Evolutionary conservation across 2,797 vertebrate genomes (phyloP).

Genomic region (Staurois parvus): DNA sequence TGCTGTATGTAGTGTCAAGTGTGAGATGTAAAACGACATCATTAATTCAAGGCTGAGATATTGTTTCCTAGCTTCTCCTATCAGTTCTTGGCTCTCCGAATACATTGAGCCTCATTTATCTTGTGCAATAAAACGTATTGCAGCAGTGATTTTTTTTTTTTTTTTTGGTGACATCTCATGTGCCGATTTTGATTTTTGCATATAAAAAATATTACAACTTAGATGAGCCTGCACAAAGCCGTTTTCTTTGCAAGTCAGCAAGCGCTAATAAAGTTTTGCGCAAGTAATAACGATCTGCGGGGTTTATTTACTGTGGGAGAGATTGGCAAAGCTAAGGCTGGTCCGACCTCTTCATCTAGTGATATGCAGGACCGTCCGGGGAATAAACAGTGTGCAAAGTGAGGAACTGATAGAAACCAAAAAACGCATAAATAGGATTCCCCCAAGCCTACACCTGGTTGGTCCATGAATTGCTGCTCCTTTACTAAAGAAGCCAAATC

Average conservation of each 20-base stretch:
- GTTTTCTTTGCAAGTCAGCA: neutral
- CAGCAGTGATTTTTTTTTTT: neutral
- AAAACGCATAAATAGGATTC: neutral
- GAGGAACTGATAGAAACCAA: neutral
- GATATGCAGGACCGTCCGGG: neutral
- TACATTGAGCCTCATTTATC: neutral
- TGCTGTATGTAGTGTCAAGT: slow-evolving; percentile 5
- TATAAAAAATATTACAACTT: neutral
- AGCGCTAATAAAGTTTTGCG: neutral
- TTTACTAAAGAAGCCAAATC: neutral
- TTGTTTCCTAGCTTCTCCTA: neutral
- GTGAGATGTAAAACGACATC: neutral
- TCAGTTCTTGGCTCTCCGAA: neutral
- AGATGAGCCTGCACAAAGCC: neutral
- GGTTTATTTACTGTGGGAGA: neutral
- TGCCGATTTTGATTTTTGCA: neutral
- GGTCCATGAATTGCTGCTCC: neutral
- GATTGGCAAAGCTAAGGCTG: too few species aligned
- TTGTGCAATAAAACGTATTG: neutral
- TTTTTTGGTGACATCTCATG: too few species aligned
- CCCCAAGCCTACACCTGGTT: neutral
- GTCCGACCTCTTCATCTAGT: neutral
- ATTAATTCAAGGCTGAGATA: neutral
- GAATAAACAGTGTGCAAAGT: neutral
- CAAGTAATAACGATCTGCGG: neutral